phyloP scores from a whole-genome alignment of 1,140 invertebrate species.

The Octopus bimaculoides region DNA sequence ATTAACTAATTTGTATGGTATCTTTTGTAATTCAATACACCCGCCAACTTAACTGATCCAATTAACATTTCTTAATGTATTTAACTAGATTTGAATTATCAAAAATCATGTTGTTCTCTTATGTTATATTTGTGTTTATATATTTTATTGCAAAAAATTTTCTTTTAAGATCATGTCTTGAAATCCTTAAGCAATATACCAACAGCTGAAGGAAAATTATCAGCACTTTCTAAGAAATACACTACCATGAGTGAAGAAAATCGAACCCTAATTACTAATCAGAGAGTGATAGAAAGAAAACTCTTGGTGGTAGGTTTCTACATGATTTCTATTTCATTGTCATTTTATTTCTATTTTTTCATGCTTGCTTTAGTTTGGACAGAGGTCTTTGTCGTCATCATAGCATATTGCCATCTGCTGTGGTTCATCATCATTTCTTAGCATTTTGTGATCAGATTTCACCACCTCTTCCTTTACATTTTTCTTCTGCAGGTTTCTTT shows the following conservation, averaged over 20 bases:
- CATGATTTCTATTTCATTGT: not conserved
- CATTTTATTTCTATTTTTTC: not conserved
- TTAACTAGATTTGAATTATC: too few species aligned
- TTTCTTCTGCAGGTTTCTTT: not conserved
- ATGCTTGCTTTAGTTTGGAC: not conserved
- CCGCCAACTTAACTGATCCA: too few species aligned
- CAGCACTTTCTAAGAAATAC: conserved; percentile 71
- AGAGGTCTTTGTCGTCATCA: not conserved
- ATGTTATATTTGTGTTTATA: too few species aligned
- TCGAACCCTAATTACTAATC: conserved; percentile 64
- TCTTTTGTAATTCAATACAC: too few species aligned
- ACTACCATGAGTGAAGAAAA: conserved; percentile 77
- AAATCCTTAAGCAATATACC: conserved; percentile 69
- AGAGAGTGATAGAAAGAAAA: conserved; percentile 52
- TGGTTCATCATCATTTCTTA: not conserved
- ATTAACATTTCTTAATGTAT: too few species aligned
- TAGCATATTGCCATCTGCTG: not conserved
- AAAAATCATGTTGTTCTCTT: too few species aligned
- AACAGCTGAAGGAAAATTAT: conserved; percentile 74
- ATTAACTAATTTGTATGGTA: too few species aligned
- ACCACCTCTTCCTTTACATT: not conserved
- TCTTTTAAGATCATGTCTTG: conserved; percentile 66
- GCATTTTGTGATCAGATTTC: not conserved
- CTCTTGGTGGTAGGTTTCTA: conserved; percentile 41
- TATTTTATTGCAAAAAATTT: conserved; percentile 2